phyloP scores from a whole-genome alignment of 1,140 invertebrate genomes.

The Rhyzopertha dominica region DNA sequence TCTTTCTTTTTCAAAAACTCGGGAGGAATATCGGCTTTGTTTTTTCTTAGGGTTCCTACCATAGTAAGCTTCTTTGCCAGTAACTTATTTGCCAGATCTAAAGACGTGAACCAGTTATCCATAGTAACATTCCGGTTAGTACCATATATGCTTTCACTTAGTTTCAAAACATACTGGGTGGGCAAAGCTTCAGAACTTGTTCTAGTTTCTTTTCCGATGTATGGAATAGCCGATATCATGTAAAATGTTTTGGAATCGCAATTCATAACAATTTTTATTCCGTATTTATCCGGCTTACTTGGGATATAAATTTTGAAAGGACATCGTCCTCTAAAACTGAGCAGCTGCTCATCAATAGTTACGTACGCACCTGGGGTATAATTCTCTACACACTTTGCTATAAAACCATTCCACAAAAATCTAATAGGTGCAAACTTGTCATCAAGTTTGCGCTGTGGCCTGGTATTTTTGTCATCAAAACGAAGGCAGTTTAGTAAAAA shows the following conservation, averaged over 20 bases:
- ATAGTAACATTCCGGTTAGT: slow-evolving; percentile 33
- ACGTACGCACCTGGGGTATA: slow-evolving; percentile 21
- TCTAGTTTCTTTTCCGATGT: slow-evolving; percentile 36
- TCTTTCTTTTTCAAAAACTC: slow-evolving; percentile 16
- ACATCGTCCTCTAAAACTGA: slow-evolving; percentile 31
- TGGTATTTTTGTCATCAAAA: slow-evolving; percentile 7
- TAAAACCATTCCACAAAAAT: too few species aligned
- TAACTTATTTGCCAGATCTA: slow-evolving; percentile 33
- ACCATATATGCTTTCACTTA: too few species aligned
- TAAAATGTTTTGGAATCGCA: slow-evolving; percentile 39
- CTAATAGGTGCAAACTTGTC: not conserved
- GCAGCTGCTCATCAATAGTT: slow-evolving; percentile 38
- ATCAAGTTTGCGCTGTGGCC: not conserved
- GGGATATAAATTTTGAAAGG: slow-evolving; percentile 39
- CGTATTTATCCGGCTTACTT: slow-evolving; percentile 45
- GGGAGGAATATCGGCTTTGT: slow-evolving; percentile 38
- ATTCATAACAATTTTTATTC: slow-evolving; percentile 39
- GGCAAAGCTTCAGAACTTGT: too few species aligned
- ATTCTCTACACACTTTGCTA: slow-evolving; percentile 24
- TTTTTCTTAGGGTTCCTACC: slow-evolving; percentile 34
- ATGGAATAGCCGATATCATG: slow-evolving; percentile 37
- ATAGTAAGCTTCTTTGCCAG: slow-evolving; percentile 33
- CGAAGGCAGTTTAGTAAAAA: slow-evolving; percentile 10
- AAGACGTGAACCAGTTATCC: slow-evolving; percentile 38
- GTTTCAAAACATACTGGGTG: too few species aligned